Base-by-base conservation (phyloP, 2,113 vertebrate genomes). In the Xyrauchen texanus region DNA sequence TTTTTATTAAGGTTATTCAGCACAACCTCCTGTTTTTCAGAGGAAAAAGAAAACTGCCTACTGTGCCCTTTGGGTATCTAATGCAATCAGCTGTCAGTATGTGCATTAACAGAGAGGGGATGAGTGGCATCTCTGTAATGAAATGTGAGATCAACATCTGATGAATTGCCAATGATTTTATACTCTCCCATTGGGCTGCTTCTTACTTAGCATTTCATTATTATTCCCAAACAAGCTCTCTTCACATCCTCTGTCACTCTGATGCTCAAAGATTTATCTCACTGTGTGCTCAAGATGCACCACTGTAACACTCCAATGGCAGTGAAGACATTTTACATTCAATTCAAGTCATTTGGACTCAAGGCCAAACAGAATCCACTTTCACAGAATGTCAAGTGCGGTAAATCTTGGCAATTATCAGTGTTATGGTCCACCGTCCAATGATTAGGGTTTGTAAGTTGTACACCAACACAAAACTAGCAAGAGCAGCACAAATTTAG, bases 1-100 rank as follows among this genome's bases (percentile, higher is more conserved):
- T 49, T 64, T 74, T 74, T 74, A 74, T 74, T 74, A 74, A 62
- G 49, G 46, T 63, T 34, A 73, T 80, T 73, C 52, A 79, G 78
- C 52, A 13, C 69, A 60, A 60, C 8, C 55, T 11, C 6, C 4
- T 60, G 42, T 46, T 55, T 60, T 60, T 74, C 21, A 34, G 15
- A 49, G 72, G 52, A 52, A 63, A 75, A 10, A 34, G n/a, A 62
- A 65, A 55, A 53, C 4, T 55, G 73, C 61, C 51, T 52, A 76
- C 73, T 15, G 10, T 34, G 49, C 12, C 74, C 62, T 53, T 55
- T 68, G 51, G 16, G 34, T 68, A 76, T 81, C 79, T 55, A 34
- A 34, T 34, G 21, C 21, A 1, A 1, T 1, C 21, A 34, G 21
- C 21, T 34, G 21, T 34, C 21, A 34, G 21, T 34, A 34, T 34